phyloP scores from a whole-genome alignment of 2,797 vertebrate genomes.

The Pseudopleuronectes americanus region DNA sequence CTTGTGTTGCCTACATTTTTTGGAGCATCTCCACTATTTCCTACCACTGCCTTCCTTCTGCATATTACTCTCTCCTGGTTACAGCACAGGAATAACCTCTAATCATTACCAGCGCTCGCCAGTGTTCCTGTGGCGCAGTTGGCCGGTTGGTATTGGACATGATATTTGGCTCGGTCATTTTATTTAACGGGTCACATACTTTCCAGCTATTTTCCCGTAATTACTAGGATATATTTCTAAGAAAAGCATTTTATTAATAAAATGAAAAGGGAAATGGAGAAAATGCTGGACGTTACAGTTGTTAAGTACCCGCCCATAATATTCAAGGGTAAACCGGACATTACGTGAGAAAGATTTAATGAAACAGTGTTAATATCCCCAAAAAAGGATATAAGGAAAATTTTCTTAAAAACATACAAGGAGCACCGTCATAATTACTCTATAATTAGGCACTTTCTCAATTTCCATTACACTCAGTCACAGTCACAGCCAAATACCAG shows the following conservation, averaged over 20 bases:
- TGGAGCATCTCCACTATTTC: background rate
- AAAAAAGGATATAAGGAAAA: no score
- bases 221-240: background rate
- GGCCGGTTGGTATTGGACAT: background rate
- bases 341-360: background rate
- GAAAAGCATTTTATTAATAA: background rate
- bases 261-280: background rate
- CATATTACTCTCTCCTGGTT: background rate
- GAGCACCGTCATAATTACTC: no score
- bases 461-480: no score
- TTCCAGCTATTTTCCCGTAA: background rate
- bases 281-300: background rate
- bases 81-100: no score
- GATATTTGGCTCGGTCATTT: background rate
- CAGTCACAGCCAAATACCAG: no score
- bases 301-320: background rate
- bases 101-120: background rate
- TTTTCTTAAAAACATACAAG: no score
- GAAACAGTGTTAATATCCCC: background rate
- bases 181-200: no score
- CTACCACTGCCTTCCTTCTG: background rate
- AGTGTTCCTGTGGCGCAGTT: background rate
- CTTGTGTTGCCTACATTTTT: conserved; percentile 2
- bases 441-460: no score
- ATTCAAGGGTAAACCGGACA: background rate